Evolutionary conservation across 2,797 vertebrate genomes (phyloP), one percentile per base, ranked within the genome.

Genomic region (Gymnocypris eckloni): DNA sequence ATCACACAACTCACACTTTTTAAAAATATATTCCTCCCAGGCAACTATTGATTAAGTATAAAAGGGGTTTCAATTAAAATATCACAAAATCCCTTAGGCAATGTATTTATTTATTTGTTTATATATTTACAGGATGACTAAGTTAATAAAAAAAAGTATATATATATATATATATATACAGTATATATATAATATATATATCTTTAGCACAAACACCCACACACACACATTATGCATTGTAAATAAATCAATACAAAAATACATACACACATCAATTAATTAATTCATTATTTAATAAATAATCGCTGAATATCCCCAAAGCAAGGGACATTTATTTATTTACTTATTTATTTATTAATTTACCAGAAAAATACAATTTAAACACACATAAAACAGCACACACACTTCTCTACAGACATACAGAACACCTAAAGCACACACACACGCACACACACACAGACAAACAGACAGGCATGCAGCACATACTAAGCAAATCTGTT

Each of bases 401-500:
- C 43, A 43, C 43, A 4, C 77, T 37, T 54, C 13, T 39, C 37
- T 75, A 71, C 52, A 84, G 18, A 84, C 37, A 77, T 25, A 67
- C 61, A 83, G 33, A 56, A 41, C 72, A 67, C 81, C 75, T 54
- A 85, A 86, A 81, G 76, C 64, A 54, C 43, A 67, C 50, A 67
- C 50, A 76, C 37, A 67, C 59, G 70, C 37, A 81, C 25, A 69
- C 70, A 79, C 81, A 56, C 89, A 86, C 70, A 84, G 79, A 90
- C 87, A 88, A 88, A 91, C 91, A 90, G 85, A 93, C 92, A 87
- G 78, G 61, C 86, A 86, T 94, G 92, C 93, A 93, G 93, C 84
- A 93, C 93, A 93, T 94, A 94, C 94, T 96, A 94, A 94, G 93
- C 90, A 92, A 95, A 95, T 96, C 95, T 95, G 94, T 96, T 96